Conservation (phyloP, 1,140 invertebrate genomes). For the Apis dorsata region DNA sequence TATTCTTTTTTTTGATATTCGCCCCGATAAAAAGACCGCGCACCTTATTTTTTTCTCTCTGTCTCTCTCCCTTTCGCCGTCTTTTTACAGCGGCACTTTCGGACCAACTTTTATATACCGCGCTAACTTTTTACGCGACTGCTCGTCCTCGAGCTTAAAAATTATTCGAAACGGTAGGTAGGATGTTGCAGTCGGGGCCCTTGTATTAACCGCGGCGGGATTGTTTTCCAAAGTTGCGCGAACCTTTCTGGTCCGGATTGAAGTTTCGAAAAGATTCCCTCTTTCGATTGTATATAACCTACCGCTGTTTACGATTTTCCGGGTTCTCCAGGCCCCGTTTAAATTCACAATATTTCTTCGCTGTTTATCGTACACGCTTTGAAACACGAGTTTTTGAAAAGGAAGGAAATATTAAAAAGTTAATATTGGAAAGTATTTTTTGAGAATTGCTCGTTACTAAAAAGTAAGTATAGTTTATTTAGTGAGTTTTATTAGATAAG, state of each 20-base stretch:
- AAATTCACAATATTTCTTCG: too few species aligned
- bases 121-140: slow-evolving; percentile 6
- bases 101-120: slow-evolving; percentile 4
- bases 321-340: neutral
- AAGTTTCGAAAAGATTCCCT: neutral
- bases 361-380: too few species aligned
- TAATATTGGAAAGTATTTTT: too few species aligned
- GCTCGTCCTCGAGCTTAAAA: neutral
- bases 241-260: neutral
- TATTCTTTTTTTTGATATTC: slow-evolving; percentile 7
- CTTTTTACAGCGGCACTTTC: neutral
- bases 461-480: too few species aligned
- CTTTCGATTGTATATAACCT: neutral
- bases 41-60: too few species aligned
- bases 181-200: neutral
- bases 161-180: neutral
- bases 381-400: too few species aligned
- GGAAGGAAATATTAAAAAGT: too few species aligned
- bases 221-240: neutral
- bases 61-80: neutral
- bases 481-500: too few species aligned
- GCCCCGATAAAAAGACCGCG: neutral
- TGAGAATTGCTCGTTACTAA: too few species aligned
- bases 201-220: too few species aligned
- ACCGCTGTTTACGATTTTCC: neutral